Evolutionary conservation across 2,113 vertebrate genomes (phyloP).

Genomic region (Himantopus leucocephalus): DNA sequence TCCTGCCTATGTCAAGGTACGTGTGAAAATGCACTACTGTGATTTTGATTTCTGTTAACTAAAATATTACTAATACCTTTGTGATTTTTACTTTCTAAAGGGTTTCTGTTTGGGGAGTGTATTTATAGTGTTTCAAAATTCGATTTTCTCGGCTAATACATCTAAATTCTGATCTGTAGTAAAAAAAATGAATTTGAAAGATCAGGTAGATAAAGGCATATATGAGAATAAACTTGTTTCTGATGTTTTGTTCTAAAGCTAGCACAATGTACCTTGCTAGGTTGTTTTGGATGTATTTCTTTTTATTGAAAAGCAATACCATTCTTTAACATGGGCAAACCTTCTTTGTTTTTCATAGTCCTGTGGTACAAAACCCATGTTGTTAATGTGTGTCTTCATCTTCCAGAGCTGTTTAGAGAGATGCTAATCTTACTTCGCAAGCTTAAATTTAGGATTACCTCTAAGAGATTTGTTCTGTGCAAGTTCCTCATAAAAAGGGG

Average conservation of each 20-base stretch:
- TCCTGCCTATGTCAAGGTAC: constrained; percentile 98
- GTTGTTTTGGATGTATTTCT: not conserved
- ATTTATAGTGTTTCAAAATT: not conserved
- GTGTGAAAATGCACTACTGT: not conserved
- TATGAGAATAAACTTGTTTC: not conserved
- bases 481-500: not conserved
- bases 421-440: not conserved
- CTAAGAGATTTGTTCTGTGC: not conserved
- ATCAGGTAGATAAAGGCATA: not conserved
- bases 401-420: not conserved
- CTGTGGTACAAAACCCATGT: not conserved
- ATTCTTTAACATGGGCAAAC: not conserved
- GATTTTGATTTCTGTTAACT: not conserved
- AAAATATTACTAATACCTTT: not conserved
- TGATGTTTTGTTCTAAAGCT: not conserved
- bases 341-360: not conserved
- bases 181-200: not conserved
- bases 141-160: not conserved
- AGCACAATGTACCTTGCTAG: rapidly evolving
- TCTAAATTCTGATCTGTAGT: not conserved
- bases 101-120: not conserved
- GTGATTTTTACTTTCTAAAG: not conserved
- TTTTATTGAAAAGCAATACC: not conserved
- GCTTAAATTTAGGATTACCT: not conserved
- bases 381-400: not conserved